Evolutionary conservation across 2,888 invertebrate species (phyloP), one percentile per base, ranked within the genome.

Genomic region (Camponotus fellah): DNA sequence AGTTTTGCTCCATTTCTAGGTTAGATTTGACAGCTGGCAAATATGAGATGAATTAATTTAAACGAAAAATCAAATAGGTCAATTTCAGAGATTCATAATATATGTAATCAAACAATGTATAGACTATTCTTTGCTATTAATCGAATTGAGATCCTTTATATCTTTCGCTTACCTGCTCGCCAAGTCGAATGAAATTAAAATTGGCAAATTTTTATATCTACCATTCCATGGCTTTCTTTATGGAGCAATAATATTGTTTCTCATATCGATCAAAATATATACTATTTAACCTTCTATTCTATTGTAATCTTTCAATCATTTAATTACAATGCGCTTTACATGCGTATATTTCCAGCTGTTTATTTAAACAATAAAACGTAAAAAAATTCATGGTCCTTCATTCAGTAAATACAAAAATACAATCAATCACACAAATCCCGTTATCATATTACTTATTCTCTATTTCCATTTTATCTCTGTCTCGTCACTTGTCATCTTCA

Each of bases 1-100:
- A 58, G 14, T 37, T 37, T 9, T 71, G 69, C 0, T 79, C 66
- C 71, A 69, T 79, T 34, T 5, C 26, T 40, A 72, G 56, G 56
- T 72, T 72, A 49, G 49, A 8, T 49, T 49, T 49, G 49, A 49
- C 49, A 46, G 6, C 5, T 46, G 17, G 5, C 14, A 49, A 49
- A 49, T n/a, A 12, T 8, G 6, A 17, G 2, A 8, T 49, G 14
- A 17, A 49, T 49, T 49, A 49, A 49, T 49, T 49, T 49, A 17
- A 49, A 49, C 2, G 49, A 49, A 49, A n/a, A 49, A 49, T 46
- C 17, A 49, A 49, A 26, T n/a, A 49, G 49, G 8, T 49, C 6
- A 49, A 6, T 8, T 49, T 49, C 49, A 49, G 8, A n/a, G 17
- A n/a, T 8, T 8, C 49, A n/a, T n/a, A 49, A 49, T 49, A 49